Evolutionary conservation across 2,113 vertebrate species (phyloP), one percentile per base, ranked within the genome.

Genomic region (Campylomormyrus numenius): DNA sequence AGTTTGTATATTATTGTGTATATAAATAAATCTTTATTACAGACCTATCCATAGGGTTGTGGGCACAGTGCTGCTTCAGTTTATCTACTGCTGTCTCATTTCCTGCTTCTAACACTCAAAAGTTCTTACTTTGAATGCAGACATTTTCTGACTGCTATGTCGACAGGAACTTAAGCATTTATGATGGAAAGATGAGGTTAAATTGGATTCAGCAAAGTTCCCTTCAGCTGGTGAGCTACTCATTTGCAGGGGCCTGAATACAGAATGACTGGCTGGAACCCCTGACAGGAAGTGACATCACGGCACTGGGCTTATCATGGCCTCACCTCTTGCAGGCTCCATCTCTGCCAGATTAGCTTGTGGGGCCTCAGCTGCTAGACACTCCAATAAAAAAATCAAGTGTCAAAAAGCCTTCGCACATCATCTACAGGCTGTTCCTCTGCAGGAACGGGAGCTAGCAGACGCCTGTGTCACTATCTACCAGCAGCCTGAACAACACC

Each of bases 1-100:
- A 93, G 92, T 95, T 95, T 93, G 91, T 95, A 94, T 95, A 94
- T 94, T 90, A 91, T 93, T 91, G 48, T 94, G 92, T 95, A 94
- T 92, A 94, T 92, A 89, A 95, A 95, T 95, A 91, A 92, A 94
- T 88, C 87, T 94, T 92, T 93, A 93, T 92, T 92, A 88, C 27
- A 21, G 27, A 90, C 27, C 21, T 56, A 35, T 85, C 9, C 77
- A 4, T 15, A 35, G 24, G n/a, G 46, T 87, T 87, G 15, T n/a
- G 10, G 10, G 5, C 7, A n/a, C 19, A 10, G 21, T 48, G 17
- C 8, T 21, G 19, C 8, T 48, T 39, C 74, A 6, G 2, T 24
- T 31, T 7, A 39, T 80, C 5, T 83, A 17, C 39, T 83, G 35
- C 17, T 0, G 15, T 66, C 27, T 70, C 39, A 83, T 83, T 39